Evolutionary conservation across 2,797 vertebrate species (phyloP).

Genomic region (Avahi laniger): DNA sequence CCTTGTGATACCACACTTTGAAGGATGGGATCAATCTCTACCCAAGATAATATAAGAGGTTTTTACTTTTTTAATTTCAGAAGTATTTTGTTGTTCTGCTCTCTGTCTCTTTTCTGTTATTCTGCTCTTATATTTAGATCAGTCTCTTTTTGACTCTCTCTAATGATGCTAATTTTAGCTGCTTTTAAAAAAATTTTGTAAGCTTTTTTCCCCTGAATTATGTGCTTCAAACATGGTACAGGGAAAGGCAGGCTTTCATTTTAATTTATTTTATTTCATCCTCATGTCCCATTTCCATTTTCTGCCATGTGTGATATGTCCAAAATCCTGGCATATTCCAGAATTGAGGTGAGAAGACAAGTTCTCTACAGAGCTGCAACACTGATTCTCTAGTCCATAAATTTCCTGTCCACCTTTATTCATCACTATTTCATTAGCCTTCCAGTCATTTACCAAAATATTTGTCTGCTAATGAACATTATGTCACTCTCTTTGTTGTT

Average conservation of each 20-base stretch:
- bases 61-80: not conserved
- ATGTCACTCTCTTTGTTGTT: not conserved
- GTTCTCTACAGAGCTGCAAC: rapidly evolving
- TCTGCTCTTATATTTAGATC: not conserved
- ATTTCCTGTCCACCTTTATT: not conserved
- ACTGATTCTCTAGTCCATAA: not conserved
- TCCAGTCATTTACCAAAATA: not conserved
- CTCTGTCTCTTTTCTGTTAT: not conserved
- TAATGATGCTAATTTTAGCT: not conserved
- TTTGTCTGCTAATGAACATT: not conserved
- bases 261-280: not conserved
- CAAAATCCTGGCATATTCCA: not conserved
- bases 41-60: too few relatives aligned
- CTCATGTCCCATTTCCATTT: not conserved
- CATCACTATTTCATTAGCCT: rapidly evolving
- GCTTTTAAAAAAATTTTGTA: not conserved
- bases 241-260: not conserved
- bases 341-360: not conserved
- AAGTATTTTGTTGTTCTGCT: not conserved
- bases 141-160: not conserved
- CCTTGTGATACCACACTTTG: too few relatives aligned
- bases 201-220: not conserved
- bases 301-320: not conserved
- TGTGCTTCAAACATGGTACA: not conserved
- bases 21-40: too few relatives aligned